Evolutionary conservation across 2,113 vertebrate species (phyloP), one percentile per base, ranked within the genome.

Genomic region (Platysteira castanea): DNA sequence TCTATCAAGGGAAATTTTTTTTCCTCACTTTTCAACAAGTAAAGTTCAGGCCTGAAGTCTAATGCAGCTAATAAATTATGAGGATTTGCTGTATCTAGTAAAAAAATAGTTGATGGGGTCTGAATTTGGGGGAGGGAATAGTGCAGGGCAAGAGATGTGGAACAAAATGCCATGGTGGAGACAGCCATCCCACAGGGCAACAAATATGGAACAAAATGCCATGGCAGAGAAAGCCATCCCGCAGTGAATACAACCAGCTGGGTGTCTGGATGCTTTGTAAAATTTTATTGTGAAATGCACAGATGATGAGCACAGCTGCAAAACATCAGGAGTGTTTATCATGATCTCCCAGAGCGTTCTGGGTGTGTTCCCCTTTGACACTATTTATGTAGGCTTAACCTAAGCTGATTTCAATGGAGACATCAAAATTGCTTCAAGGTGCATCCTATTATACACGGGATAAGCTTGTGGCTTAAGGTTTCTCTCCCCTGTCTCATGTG

Each of bases 281-380:
- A 98, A 97, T 98, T 99, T 99, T 98, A 98, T 98, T 98, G 98
- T 98, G 98, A 98, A 98, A 98, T 95, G 97, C 96, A 97, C 97
- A 98, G 98, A 98, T 97, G 98, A 99, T 98, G 97, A 97, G 93
- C 96, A 98, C 99, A 98, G 98, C 99, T 99, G 98, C 96, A 98
- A 97, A 95, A 92, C 95, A 97, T 98, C 96, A 96, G 80, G 79
- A 95, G 89, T 96, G 96, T 98, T 98, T 97, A 97, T 97, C 97
- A 89, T 84, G 95, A 91, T 96, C 96, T 97, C 97, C 96, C 93
- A 88, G 95, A 91, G 81, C 22, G 88, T 96, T 96, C 96, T 93
- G 97, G 97, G 95, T 88, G 91, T 95, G 94, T 93, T 97, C 91
- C 71, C 96, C 95, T 97, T 95, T 90, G 95, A 97, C 97, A 96